Base-by-base conservation (phyloP, 2,113 vertebrate species). In the Zosterops lateralis region DNA sequence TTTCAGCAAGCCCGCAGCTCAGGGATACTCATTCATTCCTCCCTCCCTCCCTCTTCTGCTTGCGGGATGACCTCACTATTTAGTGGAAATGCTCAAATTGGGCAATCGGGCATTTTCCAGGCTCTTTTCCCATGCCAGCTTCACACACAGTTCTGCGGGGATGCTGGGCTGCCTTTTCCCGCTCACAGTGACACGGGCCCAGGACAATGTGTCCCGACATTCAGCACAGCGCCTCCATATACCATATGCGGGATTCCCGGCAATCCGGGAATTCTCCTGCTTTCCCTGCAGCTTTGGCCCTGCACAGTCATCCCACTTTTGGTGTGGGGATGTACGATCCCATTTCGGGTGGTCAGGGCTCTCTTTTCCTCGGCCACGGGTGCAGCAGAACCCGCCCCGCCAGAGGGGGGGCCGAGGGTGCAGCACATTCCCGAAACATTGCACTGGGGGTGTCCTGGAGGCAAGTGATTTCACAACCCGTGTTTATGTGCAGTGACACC, bases 261-360 rank as follows among this genome's bases (percentile, higher is more conserved):
- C 32, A 92, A 32, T 34, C 31, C 29, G 57, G 34, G 38, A 64
- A 45, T 38, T 67, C 12, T 67, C 40, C 65, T 61, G 28, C 42
- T 10, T 77, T 38, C 31, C 56, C 34, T 7, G 1, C 38, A 56
- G 24, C 29, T 36, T 60, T 25, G 4, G 6, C 26, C 7, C 31
- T 19, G 42, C 31, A 28, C 4, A 7, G 14, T 56, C 50, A 17
- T 8, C 4, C n/a, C 4, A 1, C 20, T 62, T 42, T 24, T 6
- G 2, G 8, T 4, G 10, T 0, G 5, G 1, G 51, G 38, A 6
- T 38, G 25, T 53, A n/a, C 0, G 0, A 22, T 56, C 65, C 9
- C 29, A 13, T 64, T 62, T 31, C 2, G 28, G 32, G 18, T 8
- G 26, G 10, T 4, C 2, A 3, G 31, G 25, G 28, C 45, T 80